These are phyloP conservation scores for Craseonycteris thonglongyai DNA, from an alignment of 2,113 vertebrate genomes.

Conservation along the genomic window DNA sequence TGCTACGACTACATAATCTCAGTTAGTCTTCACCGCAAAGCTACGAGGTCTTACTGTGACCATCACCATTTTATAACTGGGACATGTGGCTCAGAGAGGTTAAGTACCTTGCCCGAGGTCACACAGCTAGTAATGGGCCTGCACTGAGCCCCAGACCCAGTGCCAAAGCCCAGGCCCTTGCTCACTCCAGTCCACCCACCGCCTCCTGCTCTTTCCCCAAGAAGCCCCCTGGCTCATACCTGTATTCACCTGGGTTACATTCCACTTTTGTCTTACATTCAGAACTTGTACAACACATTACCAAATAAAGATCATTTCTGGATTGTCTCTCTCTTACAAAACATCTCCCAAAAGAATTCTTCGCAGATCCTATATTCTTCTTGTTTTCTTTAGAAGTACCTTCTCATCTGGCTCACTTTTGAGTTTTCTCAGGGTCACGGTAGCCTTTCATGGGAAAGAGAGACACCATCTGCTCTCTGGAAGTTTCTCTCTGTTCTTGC, in stretches of 20 bases:
- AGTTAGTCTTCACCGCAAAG: not conserved
- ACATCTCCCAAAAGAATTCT: not conserved
- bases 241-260: not conserved
- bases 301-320: not conserved
- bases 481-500: no score
- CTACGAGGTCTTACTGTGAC: not conserved
- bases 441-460: not conserved
- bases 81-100: not conserved
- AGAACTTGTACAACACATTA: not conserved
- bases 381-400: not conserved
- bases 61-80: not conserved
- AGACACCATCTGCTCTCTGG: accelerated
- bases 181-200: not conserved
- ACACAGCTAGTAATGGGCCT: not conserved
- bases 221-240: no score
- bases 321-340: not conserved
- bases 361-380: not conserved
- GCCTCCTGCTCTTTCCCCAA: not conserved
- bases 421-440: not conserved
- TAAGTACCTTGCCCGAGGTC: not conserved
- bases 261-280: not conserved
- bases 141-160: not conserved
- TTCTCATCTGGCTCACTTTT: not conserved
- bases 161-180: not conserved
- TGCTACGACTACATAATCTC: no score